Base-by-base conservation (phyloP, 2,797 vertebrate genomes). In the Holocentrus rufus region DNA sequence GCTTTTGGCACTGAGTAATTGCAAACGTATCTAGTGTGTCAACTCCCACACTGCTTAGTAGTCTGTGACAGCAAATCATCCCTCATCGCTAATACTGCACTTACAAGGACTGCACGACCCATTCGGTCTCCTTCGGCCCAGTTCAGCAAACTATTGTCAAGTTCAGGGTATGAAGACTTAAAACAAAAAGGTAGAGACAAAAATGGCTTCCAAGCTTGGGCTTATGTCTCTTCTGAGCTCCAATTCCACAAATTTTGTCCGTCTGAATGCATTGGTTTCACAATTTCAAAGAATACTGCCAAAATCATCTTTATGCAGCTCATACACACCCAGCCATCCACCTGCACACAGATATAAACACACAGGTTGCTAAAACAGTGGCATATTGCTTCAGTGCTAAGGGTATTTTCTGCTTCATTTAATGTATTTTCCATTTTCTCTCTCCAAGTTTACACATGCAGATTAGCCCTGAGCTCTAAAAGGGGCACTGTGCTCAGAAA, bases 1-100 rank as follows among this genome's bases (percentile, higher is more conserved):
- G 81, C 81, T 86, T 79, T 63, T 72, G 82, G 80, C 80, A 56
- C 62, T 59, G 69, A 80, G 79, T 76, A 70, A 83, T 88, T 69
- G 80, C 73, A 65, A 83, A 76, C 22, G 22, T 65, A 78, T 86
- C 75, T 46, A 17, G 78, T 30, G 72, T 69, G 56, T 83, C 80
- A 74, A 65, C 73, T 27, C 65, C 77, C 59, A 78, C 74, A 49
- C 65, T 73, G 79, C 77, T 85, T 69, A 79, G 69, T 60, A 61
- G 80, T 42, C 74, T 74, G 77, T 77, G 72, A 83, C 69, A 61
- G 85, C 36, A 72, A 60, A 72, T 74, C 53, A 55, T 55, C 53
- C 53, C 57, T 71, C 63, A 61, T 68, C 68, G 68, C 65, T 50
- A 23, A 69, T 36, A 23, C 50, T 20, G 4, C 23, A 54, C 73